phyloP scores from a whole-genome alignment of 2,888 invertebrate species.

The Tribolium freemani region DNA sequence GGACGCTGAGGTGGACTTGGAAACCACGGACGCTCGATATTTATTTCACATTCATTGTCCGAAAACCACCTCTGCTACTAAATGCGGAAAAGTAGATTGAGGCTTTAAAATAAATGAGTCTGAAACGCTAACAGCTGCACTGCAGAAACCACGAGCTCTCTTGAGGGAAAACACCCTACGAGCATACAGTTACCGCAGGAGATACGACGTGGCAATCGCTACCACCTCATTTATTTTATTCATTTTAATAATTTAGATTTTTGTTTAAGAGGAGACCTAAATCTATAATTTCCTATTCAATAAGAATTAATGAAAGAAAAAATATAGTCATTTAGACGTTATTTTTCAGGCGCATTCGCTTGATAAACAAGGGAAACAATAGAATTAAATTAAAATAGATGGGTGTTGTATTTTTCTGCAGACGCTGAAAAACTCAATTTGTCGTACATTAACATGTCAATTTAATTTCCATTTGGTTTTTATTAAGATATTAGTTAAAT shows the following conservation, averaged over 20 bases:
- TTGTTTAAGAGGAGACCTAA: no score
- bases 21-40: neutral
- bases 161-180: conserved; percentile 15
- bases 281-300: no score
- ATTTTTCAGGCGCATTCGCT: neutral
- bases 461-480: neutral
- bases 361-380: neutral
- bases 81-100: conserved; percentile 17
- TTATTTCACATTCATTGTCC: neutral
- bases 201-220: neutral
- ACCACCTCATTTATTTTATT: neutral
- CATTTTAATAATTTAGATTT: no score
- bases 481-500: neutral
- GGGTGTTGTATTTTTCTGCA: neutral
- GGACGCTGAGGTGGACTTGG: neutral
- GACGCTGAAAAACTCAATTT: neutral
- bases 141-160: neutral
- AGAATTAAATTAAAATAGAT: neutral
- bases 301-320: no score
- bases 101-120: conserved; percentile 23
- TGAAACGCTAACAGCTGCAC: conserved; percentile 15
- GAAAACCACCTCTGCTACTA: conserved; percentile 8
- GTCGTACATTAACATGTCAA: neutral
- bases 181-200: conserved; percentile 1
- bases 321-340: neutral